Evolutionary conservation across 2,113 vertebrate species (phyloP), one percentile per base, ranked within the genome.

Genomic region (Oryzias curvinotus): DNA sequence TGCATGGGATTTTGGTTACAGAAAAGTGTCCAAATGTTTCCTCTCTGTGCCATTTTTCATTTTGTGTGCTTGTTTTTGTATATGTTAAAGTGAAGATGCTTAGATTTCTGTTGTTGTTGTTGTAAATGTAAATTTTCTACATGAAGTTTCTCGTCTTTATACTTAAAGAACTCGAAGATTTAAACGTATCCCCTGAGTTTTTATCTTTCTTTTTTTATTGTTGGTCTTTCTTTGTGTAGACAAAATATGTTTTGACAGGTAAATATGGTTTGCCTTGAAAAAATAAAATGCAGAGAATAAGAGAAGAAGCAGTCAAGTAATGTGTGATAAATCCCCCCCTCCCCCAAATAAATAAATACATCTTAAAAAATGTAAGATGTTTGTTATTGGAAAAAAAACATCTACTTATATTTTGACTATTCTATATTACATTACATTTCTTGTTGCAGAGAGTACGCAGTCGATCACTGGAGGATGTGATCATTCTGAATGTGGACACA

Each of bases 401-500:
- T 52, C 5, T 56, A 3, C 14, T 14, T 51, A 19, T 45, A n/a
- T 3, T 52, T 50, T 42, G 12, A 1, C 43, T 17, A 50, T 5
- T 16, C 5, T 48, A 18, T 17, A 23, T 19, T 23, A 23, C 21
- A 23, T 1, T 50, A 17, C 15, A 36, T 7, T 28, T 14, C 16
- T 53, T 80, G 21, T 62, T 68, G 52, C 68, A 99, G 97, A 94
- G 91, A 89, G 95, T 98, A 0, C 95, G 91, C 86, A 95, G 89
- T 62, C 93, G 92, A 62, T 96, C 95, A 28, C 81, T 98, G 87
- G 97, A 98, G 83, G 97, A 98, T 71, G 96, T 98, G 85, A 92
- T 98, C 82, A 92, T 99, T 78, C 82, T 99, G 59, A 98, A 99
- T 71, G 95, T 97, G 89, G 97, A 99, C 83, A 96, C 94, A 74